Conservation (phyloP, 92 coral and sea anemone species). For the Parazoanthus atlanticus region DNA sequence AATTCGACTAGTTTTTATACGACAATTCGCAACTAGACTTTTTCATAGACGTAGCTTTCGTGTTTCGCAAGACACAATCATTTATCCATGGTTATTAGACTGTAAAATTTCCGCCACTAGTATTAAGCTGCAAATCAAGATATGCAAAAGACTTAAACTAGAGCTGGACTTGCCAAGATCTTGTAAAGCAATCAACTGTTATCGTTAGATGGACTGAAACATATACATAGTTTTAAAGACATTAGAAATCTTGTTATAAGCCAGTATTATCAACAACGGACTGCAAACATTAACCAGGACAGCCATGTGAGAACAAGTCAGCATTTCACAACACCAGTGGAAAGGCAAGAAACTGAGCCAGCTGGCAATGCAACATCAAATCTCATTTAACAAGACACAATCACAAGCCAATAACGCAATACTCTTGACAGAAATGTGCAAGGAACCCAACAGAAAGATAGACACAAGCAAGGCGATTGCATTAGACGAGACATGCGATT, state of each 20-base stretch:
- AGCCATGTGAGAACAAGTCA: not conserved
- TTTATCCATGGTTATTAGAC: not conserved
- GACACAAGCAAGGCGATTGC: not conserved
- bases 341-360: not conserved
- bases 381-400: not conserved
- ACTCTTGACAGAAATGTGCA: not conserved
- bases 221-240: not conserved
- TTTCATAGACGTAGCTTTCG: slow-evolving; percentile 11
- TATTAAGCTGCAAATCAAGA: not conserved
- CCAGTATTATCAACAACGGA: not conserved
- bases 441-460: not conserved
- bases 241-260: not conserved
- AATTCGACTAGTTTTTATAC: not conserved
- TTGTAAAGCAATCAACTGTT: slow-evolving; percentile 10
- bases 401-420: not conserved
- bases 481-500: no score
- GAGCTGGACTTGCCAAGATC: slow-evolving; percentile 5
- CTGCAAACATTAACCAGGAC: not conserved
- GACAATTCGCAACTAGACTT: not conserved
- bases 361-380: not conserved
- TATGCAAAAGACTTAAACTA: not conserved
- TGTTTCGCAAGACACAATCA: not conserved
- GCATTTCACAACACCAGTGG: not conserved
- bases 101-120: not conserved
- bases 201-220: not conserved